Evolutionary conservation across 2,797 vertebrate genomes (phyloP), one percentile per base, ranked within the genome.

Genomic region (Neostethus bicornis): DNA sequence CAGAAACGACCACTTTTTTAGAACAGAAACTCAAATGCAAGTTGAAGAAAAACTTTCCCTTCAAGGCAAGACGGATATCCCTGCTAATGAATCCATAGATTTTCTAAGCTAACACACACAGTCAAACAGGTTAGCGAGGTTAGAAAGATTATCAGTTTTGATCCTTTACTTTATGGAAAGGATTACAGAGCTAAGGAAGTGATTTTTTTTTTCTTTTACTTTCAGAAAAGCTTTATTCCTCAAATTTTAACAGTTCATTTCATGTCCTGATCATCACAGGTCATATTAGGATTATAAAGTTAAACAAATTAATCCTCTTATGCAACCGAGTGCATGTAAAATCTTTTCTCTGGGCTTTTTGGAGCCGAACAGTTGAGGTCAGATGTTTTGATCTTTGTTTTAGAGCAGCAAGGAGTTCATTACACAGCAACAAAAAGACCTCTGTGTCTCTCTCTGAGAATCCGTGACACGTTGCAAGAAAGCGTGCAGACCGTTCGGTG

Each of bases 101-200:
- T 54, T 58, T 48, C 10, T 8, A 17, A 44, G 43, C 49, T 55
- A 16, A n/a, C 58, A 46, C 28, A 4, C 34, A 60, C 35, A 35
- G 23, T 23, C 14, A 1, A 23, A 56, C 68, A 70, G 76, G 73
- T 81, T 64, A 55, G 28, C 2, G 58, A 75, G 75, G 65, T 47
- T 50, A 65, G 72, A 79, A 53, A 75, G 85, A 87, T 90, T 89
- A 85, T 51, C 26, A 0, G 6, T 51, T 70, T 62, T 83, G 64
- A 90, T 85, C 82, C 75, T 80, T 68, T 32, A 63, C 83, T 79
- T 80, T 52, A 83, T 54, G 85, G 66, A 54, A 43, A 67, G 80
- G 81, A 88, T 90, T 87, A 88, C 2, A 3, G 25, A 72, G 55
- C 41, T 51, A 50, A 48, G 20, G 35, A 55, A 6, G 12, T 24